A percentile compares a stretch with the other conserved stretches of the same genome.
These are phyloP conservation scores for Cylindroiulus punctatus DNA, from an alignment of 2,888 invertebrate genomes.

Conservation along the genomic window DNA sequence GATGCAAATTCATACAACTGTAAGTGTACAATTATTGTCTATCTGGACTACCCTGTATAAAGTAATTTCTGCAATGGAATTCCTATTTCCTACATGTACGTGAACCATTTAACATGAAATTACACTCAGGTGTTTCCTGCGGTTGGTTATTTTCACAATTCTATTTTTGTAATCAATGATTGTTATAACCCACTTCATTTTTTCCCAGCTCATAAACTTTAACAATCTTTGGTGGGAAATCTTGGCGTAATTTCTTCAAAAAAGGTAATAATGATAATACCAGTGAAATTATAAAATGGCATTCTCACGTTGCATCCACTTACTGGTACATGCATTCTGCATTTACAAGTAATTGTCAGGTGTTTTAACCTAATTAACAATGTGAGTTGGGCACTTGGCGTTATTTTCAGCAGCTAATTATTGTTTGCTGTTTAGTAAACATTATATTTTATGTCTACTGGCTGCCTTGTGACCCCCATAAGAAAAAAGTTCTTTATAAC, in stretches of 20 bases:
- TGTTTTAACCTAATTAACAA: slow-evolving; percentile 8
- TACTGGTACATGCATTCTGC: too few species aligned
- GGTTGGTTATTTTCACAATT: too few species aligned
- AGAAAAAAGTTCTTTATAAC: neutral
- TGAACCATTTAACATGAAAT: too few species aligned
- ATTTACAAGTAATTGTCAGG: neutral
- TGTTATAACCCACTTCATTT: neutral
- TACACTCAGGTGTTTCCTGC: too few species aligned
- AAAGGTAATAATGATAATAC: neutral
- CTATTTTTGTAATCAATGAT: too few species aligned
- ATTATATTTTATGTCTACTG: neutral
- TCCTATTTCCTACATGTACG: too few species aligned
- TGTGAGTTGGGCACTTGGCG: neutral
- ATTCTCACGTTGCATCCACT: slow-evolving; percentile 2
- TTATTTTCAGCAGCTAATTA: neutral
- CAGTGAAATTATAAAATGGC: neutral
- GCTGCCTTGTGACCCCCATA: too few species aligned
- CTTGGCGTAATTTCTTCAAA: neutral
- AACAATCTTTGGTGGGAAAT: neutral
- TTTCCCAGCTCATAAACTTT: neutral
- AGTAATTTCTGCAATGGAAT: too few species aligned
- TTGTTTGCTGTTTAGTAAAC: neutral
- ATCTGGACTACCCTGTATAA: too few species aligned
- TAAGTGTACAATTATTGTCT: too few species aligned
- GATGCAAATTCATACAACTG: too few species aligned